Base-by-base conservation (phyloP, 2,888 invertebrate genomes). In the Drosophila robusta region DNA sequence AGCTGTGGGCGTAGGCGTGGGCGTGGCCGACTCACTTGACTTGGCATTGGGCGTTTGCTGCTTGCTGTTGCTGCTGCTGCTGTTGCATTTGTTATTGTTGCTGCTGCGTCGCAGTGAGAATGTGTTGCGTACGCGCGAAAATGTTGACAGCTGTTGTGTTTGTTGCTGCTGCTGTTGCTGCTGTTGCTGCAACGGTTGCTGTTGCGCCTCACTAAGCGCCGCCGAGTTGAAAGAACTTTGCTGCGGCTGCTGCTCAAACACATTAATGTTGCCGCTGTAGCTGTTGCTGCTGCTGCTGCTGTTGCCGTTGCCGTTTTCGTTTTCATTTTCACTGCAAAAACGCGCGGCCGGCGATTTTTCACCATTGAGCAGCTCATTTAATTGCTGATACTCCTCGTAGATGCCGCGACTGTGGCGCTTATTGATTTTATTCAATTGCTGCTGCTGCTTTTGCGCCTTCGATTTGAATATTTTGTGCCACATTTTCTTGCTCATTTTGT, bases 401-500 rank as follows among this genome's bases (percentile, higher is more conserved):
- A 90, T 88, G 64, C 68, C 79, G 18, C 91, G 90, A 61, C 90
- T 90, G 58, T 89, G 79, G 5, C 91, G 90, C 67, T 90, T 90
- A 78, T 90, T 90, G 68, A 86, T 75, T 69, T 83, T 71, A 16
- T 41, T 49, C 47, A 73, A 51, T 39, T 78, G 78, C 49, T 87
- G 61, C 24, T 78, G 88, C 38, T 86, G 70, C 60, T 84, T 90
- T 68, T 90, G 91, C 8, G 91, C 73, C 78, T 91, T 92, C 11
- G 91, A 82, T 86, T 92, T 92, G 61, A 92, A 92, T 58, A 92
- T 91, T 80, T 91, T 92, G 72, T 90, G 88, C 92, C 92, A 92
- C 91, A 92, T 92, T 89, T 91, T 91, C 78, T 90, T 92, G 65
- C 92, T 92, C 92, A 91, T 91, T 72, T 75, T 80, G 45, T 29